A percentile compares a stretch with the other conserved stretches of the same genome.
Conservation (phyloP, 2,888 invertebrate species). For the Lithophane semibrunnea region DNA sequence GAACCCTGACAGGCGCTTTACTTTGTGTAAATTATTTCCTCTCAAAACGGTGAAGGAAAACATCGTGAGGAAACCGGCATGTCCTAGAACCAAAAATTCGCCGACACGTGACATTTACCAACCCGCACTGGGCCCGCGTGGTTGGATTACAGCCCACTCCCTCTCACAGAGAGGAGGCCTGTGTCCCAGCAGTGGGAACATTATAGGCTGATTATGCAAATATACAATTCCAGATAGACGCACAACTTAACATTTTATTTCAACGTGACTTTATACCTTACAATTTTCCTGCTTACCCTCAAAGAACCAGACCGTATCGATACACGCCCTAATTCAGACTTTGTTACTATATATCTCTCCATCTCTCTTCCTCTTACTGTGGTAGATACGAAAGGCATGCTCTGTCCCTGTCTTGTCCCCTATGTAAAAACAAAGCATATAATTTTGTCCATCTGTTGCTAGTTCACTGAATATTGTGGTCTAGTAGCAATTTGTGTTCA, state of each 20-base stretch:
- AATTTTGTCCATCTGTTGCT: constrained; percentile 73
- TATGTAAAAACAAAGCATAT: constrained; percentile 67
- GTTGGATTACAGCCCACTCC: background rate
- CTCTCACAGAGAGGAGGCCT: background rate
- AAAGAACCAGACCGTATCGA: constrained; percentile 51
- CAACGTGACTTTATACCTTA: too few species aligned
- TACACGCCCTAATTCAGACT: constrained; percentile 45
- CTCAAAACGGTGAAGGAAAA: background rate
- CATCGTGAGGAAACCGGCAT: background rate
- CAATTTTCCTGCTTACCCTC: constrained; percentile 27
- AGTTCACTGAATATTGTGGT: constrained; percentile 76
- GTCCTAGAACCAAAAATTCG: background rate
- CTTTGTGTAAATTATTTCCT: background rate
- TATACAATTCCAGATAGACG: too few species aligned
- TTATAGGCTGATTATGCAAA: too few species aligned
- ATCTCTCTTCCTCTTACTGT: constrained; percentile 34
- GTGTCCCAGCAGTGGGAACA: background rate
- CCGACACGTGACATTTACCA: background rate
- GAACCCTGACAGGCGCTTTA: background rate
- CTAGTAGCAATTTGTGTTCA: constrained; percentile 72
- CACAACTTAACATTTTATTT: background rate
- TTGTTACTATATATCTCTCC: constrained; percentile 20
- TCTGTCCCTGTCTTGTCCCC: constrained; percentile 46
- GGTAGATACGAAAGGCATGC: background rate
- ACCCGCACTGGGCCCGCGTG: background rate